Evolutionary conservation across 2,888 invertebrate species (phyloP).

Genomic region (Miltochrista miniata): DNA sequence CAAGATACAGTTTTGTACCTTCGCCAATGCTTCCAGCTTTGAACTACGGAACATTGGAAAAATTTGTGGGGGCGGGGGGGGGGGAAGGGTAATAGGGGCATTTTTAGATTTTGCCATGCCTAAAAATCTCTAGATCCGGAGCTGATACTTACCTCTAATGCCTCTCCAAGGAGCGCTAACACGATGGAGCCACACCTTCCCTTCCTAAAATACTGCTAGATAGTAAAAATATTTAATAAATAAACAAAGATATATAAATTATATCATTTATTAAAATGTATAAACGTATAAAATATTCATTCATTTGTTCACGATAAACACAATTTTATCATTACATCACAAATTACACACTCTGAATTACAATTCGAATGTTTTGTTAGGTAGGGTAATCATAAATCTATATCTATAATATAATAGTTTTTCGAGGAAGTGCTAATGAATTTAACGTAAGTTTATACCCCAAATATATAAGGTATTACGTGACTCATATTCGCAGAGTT

Average conservation of each 20-base stretch:
- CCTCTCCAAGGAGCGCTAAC: too few relatives aligned
- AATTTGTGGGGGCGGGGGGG: too few relatives aligned
- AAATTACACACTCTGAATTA: conserved; percentile 24
- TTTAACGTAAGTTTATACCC: conserved; percentile 9
- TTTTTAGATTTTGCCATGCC: too few relatives aligned
- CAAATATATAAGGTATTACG: conserved; percentile 11
- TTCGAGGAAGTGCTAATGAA: conserved; percentile 76
- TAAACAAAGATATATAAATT: not conserved
- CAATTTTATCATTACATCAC: conserved; percentile 33
- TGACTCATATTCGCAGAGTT: conserved; percentile 6
- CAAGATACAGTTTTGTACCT: too few relatives aligned
- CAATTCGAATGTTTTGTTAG: not conserved
- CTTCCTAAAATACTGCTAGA: too few relatives aligned
- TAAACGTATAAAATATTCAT: conserved; percentile 32
- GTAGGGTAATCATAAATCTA: conserved; percentile 12
- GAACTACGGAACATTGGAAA: too few relatives aligned
- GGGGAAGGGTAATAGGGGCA: too few relatives aligned
- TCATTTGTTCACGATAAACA: conserved; percentile 15
- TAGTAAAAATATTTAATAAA: not conserved
- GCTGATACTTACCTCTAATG: too few relatives aligned
- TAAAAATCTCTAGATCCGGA: too few relatives aligned
- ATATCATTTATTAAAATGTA: conserved; percentile 1
- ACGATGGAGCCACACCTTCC: too few relatives aligned
- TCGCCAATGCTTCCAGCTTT: too few relatives aligned
- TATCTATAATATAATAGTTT: conserved; percentile 12